These are phyloP conservation scores for Lineus longissimus DNA, from an alignment of 1,140 invertebrate species.

Conservation along the genomic window DNA sequence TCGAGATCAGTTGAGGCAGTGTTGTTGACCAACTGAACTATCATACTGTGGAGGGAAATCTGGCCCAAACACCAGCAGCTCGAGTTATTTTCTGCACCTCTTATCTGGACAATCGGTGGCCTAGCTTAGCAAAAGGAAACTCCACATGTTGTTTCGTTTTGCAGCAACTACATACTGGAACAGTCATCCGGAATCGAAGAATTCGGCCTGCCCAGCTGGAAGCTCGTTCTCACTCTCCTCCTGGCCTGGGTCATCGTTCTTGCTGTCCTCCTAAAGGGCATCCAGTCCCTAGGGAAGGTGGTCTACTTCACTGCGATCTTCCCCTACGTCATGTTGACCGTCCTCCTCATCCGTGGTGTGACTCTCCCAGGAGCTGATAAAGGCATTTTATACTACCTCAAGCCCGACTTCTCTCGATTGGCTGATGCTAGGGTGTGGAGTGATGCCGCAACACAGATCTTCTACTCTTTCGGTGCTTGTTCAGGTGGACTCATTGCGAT, in stretches of 20 bases:
- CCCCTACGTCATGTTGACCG: slow-evolving; percentile 78
- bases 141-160: slow-evolving; percentile 21
- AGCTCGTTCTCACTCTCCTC: slow-evolving; percentile 54
- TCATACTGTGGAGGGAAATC: neutral
- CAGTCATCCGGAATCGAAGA: slow-evolving; percentile 71
- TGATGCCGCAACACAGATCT: slow-evolving; percentile 87
- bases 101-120: neutral
- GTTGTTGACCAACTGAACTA: neutral
- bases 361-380: slow-evolving; percentile 73
- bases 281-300: slow-evolving; percentile 56
- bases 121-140: neutral
- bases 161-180: slow-evolving; percentile 69
- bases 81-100: too few species aligned
- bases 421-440: slow-evolving; percentile 67
- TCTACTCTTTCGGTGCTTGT: slow-evolving; percentile 87
- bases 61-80: too few species aligned
- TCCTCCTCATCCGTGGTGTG: slow-evolving; percentile 74
- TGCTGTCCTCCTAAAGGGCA: slow-evolving; percentile 40
- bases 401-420: slow-evolving; percentile 35
- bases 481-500: slow-evolving; percentile 94
- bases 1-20: neutral
- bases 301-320: slow-evolving; percentile 83
- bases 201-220: slow-evolving; percentile 66
- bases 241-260: slow-evolving; percentile 49
- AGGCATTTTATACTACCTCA: slow-evolving; percentile 67